These are phyloP conservation scores for Pyrgus malvae DNA, from an alignment of 2,888 invertebrate genomes.

Conservation along the genomic window DNA sequence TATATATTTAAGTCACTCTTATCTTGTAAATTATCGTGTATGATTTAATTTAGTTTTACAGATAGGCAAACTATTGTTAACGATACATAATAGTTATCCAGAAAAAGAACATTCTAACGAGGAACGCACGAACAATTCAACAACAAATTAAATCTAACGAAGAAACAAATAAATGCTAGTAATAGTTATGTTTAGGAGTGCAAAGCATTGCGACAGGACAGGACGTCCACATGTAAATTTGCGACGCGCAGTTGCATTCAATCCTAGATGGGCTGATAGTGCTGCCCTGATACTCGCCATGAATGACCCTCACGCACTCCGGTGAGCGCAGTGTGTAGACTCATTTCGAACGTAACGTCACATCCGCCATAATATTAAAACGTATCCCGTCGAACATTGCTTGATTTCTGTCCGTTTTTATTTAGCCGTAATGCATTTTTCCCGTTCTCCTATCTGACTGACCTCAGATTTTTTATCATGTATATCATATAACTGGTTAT, in stretches of 20 bases:
- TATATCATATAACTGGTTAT: no score
- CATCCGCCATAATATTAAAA: conserved; percentile 16
- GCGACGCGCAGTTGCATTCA: conserved; percentile 11
- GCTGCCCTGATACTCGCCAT: conserved; percentile 28
- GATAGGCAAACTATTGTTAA: no score
- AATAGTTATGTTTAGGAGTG: neutral
- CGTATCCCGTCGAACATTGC: conserved; percentile 3
- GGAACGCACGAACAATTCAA: no score
- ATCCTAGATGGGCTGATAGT: conserved; percentile 29
- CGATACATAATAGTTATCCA: no score
- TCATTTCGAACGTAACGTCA: conserved; percentile 5
- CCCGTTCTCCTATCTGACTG: no score
- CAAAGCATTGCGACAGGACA: neutral
- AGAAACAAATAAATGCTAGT: no score
- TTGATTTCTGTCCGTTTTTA: conserved; percentile 3
- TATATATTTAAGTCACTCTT: no score
- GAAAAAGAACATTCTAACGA: no score
- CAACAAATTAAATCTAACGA: no score
- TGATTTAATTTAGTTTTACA: no score
- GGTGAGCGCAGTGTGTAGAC: neutral
- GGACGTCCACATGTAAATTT: conserved; percentile 4
- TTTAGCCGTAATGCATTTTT: neutral
- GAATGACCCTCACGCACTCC: conserved; percentile 9
- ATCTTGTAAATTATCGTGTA: no score
- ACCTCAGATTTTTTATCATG: no score